phyloP scores from a whole-genome alignment of 2,888 invertebrate genomes.

The Heliconius erato region DNA sequence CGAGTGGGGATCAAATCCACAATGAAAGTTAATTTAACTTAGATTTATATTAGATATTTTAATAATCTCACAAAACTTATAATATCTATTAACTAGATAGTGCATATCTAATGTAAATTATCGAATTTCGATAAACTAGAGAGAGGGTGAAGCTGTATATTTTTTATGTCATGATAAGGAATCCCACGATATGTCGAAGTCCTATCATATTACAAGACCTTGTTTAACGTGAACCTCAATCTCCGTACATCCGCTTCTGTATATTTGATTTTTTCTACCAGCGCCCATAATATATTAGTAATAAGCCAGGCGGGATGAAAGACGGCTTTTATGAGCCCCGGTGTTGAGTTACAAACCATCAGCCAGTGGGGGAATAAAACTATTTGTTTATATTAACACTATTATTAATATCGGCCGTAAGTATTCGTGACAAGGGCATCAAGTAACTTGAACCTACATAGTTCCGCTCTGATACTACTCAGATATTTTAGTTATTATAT shows the following conservation, averaged over 20 bases:
- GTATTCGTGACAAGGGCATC: conserved; percentile 45
- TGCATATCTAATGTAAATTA: conserved; percentile 7
- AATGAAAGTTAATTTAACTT: too few species aligned
- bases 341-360: conserved; percentile 75
- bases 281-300: conserved; percentile 67
- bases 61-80: background rate
- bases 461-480: background rate
- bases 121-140: conserved; percentile 17
- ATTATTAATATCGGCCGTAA: conserved; percentile 67
- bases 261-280: conserved; percentile 59
- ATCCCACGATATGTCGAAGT: conserved; percentile 55
- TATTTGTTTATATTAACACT: conserved; percentile 72
- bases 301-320: conserved; percentile 78
- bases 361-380: conserved; percentile 59
- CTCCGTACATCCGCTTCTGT: conserved; percentile 67
- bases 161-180: conserved; percentile 45
- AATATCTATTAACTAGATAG: background rate
- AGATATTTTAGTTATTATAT: background rate
- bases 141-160: conserved; percentile 28
- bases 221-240: conserved; percentile 67
- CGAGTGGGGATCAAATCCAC: too few species aligned
- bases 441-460: conserved; percentile 41
- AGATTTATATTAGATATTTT: background rate
- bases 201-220: conserved; percentile 76
- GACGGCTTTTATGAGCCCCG: conserved; percentile 74